These are phyloP conservation scores for Epirrhoe tristata DNA, from an alignment of 2,888 invertebrate genomes.

Conservation along the genomic window DNA sequence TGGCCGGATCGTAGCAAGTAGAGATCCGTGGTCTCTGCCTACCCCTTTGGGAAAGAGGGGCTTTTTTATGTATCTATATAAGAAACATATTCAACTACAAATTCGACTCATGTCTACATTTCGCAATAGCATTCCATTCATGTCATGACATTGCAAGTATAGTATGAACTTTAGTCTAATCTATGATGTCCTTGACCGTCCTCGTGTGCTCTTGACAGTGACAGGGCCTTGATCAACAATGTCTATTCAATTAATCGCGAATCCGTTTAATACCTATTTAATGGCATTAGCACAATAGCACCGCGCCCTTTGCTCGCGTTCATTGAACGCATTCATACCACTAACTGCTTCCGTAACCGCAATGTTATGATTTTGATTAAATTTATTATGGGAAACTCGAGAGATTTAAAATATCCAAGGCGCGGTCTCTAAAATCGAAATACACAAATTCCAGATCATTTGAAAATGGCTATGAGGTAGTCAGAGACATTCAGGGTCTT, in stretches of 20 bases:
- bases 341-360: slow-evolving; percentile 69
- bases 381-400: slow-evolving; percentile 17
- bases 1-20: too few relatives aligned
- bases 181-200: slow-evolving; percentile 21
- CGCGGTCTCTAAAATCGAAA: too few relatives aligned
- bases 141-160: background rate
- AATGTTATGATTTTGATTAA: slow-evolving; percentile 38
- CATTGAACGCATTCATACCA: slow-evolving; percentile 54
- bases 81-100: too few relatives aligned
- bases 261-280: slow-evolving; percentile 73
- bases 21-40: too few relatives aligned
- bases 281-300: slow-evolving; percentile 65
- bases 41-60: too few relatives aligned
- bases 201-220: slow-evolving; percentile 71
- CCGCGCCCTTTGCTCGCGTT: slow-evolving; percentile 59
- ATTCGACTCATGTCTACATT: too few relatives aligned
- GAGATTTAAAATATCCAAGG: background rate
- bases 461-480: too few relatives aligned
- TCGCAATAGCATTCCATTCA: too few relatives aligned
- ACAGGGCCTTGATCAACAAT: slow-evolving; percentile 67
- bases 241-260: slow-evolving; percentile 69
- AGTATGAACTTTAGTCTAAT: background rate
- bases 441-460: too few relatives aligned
- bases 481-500: too few relatives aligned
- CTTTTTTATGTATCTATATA: too few relatives aligned